phyloP scores from a whole-genome alignment of 2,888 invertebrate genomes.

The Drosophila mimica region DNA sequence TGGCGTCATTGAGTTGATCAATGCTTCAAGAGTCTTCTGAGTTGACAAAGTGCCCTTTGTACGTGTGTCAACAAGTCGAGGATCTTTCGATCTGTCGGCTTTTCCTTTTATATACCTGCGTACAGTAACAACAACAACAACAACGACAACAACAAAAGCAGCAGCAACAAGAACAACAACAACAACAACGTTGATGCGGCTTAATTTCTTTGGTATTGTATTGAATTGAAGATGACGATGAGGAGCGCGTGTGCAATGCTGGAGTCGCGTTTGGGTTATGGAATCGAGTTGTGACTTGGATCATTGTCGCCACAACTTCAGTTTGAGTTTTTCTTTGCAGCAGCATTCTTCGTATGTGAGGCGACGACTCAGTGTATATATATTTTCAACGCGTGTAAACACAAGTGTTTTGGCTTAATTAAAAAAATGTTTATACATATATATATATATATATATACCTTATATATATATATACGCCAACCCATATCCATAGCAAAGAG shows the following conservation, averaged over 20 bases:
- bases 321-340: constrained; percentile 72
- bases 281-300: constrained; percentile 45
- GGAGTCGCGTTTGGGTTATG: constrained; percentile 69
- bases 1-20: constrained; percentile 56
- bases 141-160: constrained; percentile 12
- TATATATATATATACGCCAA: constrained; percentile 31
- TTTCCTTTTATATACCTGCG: constrained; percentile 69
- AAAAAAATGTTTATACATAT: constrained; percentile 44
- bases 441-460: constrained; percentile 7
- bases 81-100: constrained; percentile 61
- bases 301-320: constrained; percentile 78
- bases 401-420: constrained; percentile 81
- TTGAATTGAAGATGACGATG: constrained; percentile 43
- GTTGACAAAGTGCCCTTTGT: constrained; percentile 57
- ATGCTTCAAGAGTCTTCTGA: neutral
- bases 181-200: constrained; percentile 51
- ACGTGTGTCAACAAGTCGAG: constrained; percentile 75
- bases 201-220: constrained; percentile 75
- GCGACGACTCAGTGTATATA: constrained; percentile 39
- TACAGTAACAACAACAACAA: constrained; percentile 18
- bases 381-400: constrained; percentile 71
- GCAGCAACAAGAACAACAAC: constrained; percentile 20
- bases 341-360: constrained; percentile 60
- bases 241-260: constrained; percentile 72
- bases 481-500: constrained; percentile 34